These are phyloP conservation scores for Meda fulgida DNA, from an alignment of 2,797 vertebrate species.

Conservation along the genomic window DNA sequence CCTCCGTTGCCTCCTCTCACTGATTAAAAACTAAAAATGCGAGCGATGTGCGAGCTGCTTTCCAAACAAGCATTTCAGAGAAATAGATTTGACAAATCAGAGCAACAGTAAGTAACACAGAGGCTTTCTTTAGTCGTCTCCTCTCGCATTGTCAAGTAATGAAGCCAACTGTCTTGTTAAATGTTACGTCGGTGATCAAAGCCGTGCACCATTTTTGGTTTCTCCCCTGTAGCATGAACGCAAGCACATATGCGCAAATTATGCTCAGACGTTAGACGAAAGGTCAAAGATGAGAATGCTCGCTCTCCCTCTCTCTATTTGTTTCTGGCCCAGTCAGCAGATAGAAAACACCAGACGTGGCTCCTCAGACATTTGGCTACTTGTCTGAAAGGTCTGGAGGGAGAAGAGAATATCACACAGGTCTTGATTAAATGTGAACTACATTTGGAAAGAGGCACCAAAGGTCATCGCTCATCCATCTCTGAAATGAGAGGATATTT, in stretches of 20 bases:
- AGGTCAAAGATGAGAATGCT: conserved; percentile 55
- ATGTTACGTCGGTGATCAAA: conserved; percentile 75
- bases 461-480: conserved; percentile 44
- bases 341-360: conserved; percentile 45
- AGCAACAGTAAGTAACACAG: conserved; percentile 39
- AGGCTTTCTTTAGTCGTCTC: conserved; percentile 2
- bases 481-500: conserved; percentile 39
- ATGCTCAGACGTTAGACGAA: conserved; percentile 45
- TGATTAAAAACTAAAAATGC: conserved; percentile 83
- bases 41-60: conserved; percentile 73
- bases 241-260: conserved; percentile 5
- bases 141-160: conserved; percentile 53
- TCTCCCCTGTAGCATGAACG: conserved; percentile 5
- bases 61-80: conserved; percentile 74
- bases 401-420: conserved; percentile 30
- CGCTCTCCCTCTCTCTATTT: conserved; percentile 24
- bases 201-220: conserved; percentile 40
- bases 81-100: conserved; percentile 74
- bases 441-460: conserved; percentile 38
- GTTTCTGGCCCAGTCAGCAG: conserved; percentile 50
- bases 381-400: conserved; percentile 30
- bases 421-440: conserved; percentile 39
- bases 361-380: conserved; percentile 36
- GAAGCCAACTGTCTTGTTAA: conserved; percentile 73
- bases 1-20: conserved; percentile 71